Evolutionary conservation across 1,140 invertebrate species (phyloP), one percentile per base, ranked within the genome.

Genomic region (Drosophila parabipectinata): DNA sequence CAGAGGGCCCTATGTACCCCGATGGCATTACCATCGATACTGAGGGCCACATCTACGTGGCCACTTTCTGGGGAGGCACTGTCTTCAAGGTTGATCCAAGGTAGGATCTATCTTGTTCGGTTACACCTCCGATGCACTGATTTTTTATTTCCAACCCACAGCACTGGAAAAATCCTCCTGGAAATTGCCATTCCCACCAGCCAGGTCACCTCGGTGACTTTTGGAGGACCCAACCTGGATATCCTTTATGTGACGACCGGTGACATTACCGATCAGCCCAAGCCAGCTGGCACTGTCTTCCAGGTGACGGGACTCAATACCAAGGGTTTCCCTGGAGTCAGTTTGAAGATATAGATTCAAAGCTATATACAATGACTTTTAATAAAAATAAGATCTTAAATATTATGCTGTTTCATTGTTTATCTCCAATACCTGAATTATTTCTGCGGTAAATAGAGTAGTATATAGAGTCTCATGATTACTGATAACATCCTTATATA

Each of bases 1-100:
- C 94, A 93, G 62, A 92, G 93, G 83, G 79, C 39, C 75, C 87
- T 44, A 14, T 90, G 5, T 60, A 72, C 48, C 95, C 95, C 14
- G 96, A 96, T 91, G 95, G 95, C 10, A 96, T 96, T 95, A 96
- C 95, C 54, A 95, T 96, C 41, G 95, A 96, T 87, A 93, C 93
- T 0, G 93, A 95, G 47, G 95, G 95, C 47, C 95, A 95, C 81
- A 85, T 96, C 3, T 96, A 95, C 95, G 93, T 96, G 39, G 95
- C 95, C 58, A 94, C 94, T 69, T 96, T 94, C 80, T 93, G 93
- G 45, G 95, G 94, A 1, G 84, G 84, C 68, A 91, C 92, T 72
- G 74, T 91, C 50, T 90, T 67, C 67, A 92, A 92, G 69, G 59
- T 92, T 4, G 73, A 92, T 28, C 91, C 91, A 66, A 84, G 60